phyloP scores from a whole-genome alignment of 2,113 vertebrate genomes.

The Apodemus speciosus region DNA sequence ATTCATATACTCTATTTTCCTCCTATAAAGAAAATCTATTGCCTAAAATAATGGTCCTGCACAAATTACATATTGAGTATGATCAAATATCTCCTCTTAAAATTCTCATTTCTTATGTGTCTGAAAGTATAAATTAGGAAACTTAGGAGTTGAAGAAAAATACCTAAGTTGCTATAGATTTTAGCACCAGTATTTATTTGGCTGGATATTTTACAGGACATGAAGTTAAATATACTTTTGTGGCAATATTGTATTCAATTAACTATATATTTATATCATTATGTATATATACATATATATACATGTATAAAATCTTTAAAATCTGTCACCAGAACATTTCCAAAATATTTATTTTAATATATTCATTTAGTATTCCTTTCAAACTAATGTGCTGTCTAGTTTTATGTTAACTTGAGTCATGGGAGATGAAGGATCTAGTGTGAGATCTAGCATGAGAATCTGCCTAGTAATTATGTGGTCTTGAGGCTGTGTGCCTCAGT shows the following conservation, averaged over 20 bases:
- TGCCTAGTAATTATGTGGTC: background rate
- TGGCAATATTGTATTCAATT: background rate
- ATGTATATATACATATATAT: too few species aligned
- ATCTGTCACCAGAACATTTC: background rate
- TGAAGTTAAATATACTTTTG: constrained; percentile 52
- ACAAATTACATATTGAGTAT: constrained; percentile 69
- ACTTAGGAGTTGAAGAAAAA: constrained; percentile 50
- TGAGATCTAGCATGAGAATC: background rate
- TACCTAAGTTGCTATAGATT: constrained; percentile 7
- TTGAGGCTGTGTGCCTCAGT: background rate
- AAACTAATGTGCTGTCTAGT: background rate
- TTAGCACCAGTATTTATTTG: constrained; percentile 38
- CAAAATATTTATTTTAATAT: background rate
- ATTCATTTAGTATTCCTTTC: background rate
- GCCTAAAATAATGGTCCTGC: constrained; percentile 61
- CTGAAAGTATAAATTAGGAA: constrained; percentile 66
- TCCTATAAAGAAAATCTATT: constrained; percentile 70
- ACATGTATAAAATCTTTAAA: background rate
- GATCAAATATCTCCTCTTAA: constrained; percentile 56
- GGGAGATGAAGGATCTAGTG: background rate
- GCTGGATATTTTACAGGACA: background rate
- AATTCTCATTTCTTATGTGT: constrained; percentile 48
- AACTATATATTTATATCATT: constrained; percentile 21
- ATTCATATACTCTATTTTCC: constrained; percentile 66
- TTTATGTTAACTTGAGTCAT: background rate